Base-by-base conservation (phyloP, 2,797 vertebrate species). In the Lutjanus argentimaculatus region DNA sequence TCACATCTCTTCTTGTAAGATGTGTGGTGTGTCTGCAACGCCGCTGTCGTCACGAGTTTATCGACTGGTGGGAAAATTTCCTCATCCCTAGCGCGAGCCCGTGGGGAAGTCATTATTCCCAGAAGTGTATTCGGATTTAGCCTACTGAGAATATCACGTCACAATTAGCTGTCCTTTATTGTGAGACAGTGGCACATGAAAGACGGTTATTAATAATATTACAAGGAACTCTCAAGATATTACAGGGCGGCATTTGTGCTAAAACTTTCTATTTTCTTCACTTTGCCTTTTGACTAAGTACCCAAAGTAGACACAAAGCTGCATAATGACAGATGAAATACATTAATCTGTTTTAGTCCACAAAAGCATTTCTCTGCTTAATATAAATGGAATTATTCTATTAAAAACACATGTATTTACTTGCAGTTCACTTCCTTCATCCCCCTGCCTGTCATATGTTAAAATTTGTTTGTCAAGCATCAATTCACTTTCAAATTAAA, bases 261-360 rank as follows among this genome's bases (percentile, higher is more conserved):
- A 22, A 16, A 72, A 42, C 7, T 2, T 57, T 16, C 8, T 53
- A 14, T 42, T 45, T 30, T 43, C 6, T 67, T 51, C 8, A 42
- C 4, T 36, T 22, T 61, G 19, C 10, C 15, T 49, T 57, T 15
- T n/a, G 21, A 36, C 6, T 2, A 43, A 30, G 46, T 40, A 48
- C 8, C 21, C 9, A 8, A 30, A 61, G 16, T 19, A 65, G 16
- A 77, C 30, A 62, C 19, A 64, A 52, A 45, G 57, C 74, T 46
- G 21, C 25, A 13, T 30, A 76, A 48, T 66, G 14, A 53, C 12
- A 70, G 25, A 45, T 45, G 17, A 52, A 61, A 75, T 43, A 13
- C 19, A 59, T 25, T 6, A 4, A 56, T 68, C 22, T 42, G 61
- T 13, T 4, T 45, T 7, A 40, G n/a, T 49, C 7, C 6, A 17